These are phyloP conservation scores for sheep (Ovis aries) DNA, from an alignment of 2,113 vertebrate genomes.

Conservation along the genomic window DNA sequence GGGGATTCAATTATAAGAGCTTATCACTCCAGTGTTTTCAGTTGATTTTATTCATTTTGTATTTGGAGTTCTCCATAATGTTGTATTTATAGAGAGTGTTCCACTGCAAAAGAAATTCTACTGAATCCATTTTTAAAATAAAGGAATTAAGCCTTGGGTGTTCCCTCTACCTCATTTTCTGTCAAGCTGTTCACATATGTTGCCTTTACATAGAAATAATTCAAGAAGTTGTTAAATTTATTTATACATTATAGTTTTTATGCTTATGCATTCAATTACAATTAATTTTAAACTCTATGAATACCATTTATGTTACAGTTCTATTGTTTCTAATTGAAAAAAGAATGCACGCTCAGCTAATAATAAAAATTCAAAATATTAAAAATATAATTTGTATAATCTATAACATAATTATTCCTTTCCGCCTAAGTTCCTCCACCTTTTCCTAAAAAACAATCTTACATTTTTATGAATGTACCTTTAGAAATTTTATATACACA, in stretches of 20 bases:
- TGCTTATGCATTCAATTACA: not conserved
- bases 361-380: not conserved
- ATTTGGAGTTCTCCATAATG: not conserved
- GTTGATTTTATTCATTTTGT: not conserved
- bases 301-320: not conserved
- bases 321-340: not conserved
- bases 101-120: not conserved
- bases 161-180: not conserved
- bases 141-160: not conserved
- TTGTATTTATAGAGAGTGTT: not conserved
- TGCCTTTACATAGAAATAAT: not conserved
- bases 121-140: not conserved
- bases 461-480: not conserved
- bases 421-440: not conserved
- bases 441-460: not conserved
- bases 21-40: not conserved
- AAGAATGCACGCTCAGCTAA: not conserved
- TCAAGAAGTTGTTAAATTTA: not conserved
- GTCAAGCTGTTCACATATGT: not conserved
- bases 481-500: not conserved
- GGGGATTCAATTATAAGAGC: not conserved
- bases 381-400: not conserved
- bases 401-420: not conserved
- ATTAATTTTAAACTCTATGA: not conserved
- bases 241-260: not conserved